Evolutionary conservation across 2,797 vertebrate species (phyloP), one percentile per base, ranked within the genome.

Genomic region (Synaphobranchus kaupii): DNA sequence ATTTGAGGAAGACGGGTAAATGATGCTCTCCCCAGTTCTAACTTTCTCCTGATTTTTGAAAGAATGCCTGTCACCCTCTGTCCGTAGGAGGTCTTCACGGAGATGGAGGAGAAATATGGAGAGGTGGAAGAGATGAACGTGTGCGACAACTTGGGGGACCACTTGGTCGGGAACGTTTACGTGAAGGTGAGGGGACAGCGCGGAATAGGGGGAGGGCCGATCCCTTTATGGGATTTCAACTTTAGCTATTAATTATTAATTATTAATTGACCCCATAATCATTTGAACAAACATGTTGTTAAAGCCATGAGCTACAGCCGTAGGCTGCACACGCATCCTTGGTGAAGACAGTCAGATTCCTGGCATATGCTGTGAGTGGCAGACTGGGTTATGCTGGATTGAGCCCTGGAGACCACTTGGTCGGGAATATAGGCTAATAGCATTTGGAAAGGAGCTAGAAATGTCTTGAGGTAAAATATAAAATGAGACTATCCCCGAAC

Each of bases 71-170:
- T 44, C 56, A 39, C 20, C n/a, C 54, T 60, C 50, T 84, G 4
- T 84, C 90, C 83, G n/a, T 90, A 99, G 98, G 98, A 99, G 91
- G 98, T 99, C 87, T 99, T 99, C 91, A 97, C 98, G 15, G 98
- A 99, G 93, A 99, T 99, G 98, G 98, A 99, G 94, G 98, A 99
- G 95, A 99, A 99, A 91, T 99, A 99, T 0, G 98, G 98, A 1
- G 98, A 99, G 90, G 98, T 99, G 83, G 98, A 99, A 88, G 98
- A 99, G 96, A 99, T 99, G 98, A 99, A 99, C 0, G 98, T 99
- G 48, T 99, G 98, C n/a, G 98, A 99, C 88, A 99, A 99, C 93
- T 94, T 99, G 66, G 98, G 98, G 5, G 98, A 99, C 92, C 98
- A 99, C 91, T 96, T 99, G 10, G 98, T 99, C 6, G 98, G 98